A percentile compares a stretch with the other conserved stretches of the same genome.
Conservation (phyloP, 2,113 vertebrate genomes). For the Carlito syrichta region DNA sequence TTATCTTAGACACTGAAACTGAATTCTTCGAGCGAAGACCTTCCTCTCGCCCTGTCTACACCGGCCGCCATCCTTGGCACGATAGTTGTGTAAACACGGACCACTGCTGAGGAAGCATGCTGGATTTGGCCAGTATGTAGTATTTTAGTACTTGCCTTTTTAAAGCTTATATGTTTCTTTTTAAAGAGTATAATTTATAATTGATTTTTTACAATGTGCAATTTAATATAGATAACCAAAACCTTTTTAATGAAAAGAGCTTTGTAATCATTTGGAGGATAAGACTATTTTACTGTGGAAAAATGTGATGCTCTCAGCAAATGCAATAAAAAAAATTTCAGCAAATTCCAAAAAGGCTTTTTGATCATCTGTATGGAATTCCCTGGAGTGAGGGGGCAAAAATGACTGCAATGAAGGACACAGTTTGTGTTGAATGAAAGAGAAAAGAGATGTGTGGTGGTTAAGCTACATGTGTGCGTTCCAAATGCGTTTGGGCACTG, state of each 20-base stretch:
- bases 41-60: background rate
- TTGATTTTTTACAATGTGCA: slow-evolving; percentile 52
- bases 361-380: slow-evolving; percentile 50
- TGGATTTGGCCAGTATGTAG: slow-evolving; percentile 29
- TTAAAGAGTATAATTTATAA: slow-evolving; percentile 52
- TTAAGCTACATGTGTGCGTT: background rate
- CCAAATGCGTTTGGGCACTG: background rate
- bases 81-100: background rate
- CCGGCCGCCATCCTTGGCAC: background rate
- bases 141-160: slow-evolving; percentile 40
- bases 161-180: slow-evolving; percentile 45
- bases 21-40: background rate
- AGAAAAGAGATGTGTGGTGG: background rate
- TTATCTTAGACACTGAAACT: background rate
- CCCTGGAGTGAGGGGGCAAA: background rate
- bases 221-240: slow-evolving; percentile 47
- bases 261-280: slow-evolving; percentile 63
- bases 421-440: background rate
- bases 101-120: background rate
- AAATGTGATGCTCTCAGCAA: slow-evolving; percentile 49
- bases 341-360: slow-evolving; percentile 35
- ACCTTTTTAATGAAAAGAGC: slow-evolving; percentile 44
- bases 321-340: slow-evolving; percentile 58
- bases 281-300: slow-evolving; percentile 44
- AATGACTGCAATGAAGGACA: slow-evolving; percentile 26